Evolutionary conservation across 1,140 invertebrate genomes (phyloP), one percentile per base, ranked within the genome.

Genomic region (Drosophila jambulina): DNA sequence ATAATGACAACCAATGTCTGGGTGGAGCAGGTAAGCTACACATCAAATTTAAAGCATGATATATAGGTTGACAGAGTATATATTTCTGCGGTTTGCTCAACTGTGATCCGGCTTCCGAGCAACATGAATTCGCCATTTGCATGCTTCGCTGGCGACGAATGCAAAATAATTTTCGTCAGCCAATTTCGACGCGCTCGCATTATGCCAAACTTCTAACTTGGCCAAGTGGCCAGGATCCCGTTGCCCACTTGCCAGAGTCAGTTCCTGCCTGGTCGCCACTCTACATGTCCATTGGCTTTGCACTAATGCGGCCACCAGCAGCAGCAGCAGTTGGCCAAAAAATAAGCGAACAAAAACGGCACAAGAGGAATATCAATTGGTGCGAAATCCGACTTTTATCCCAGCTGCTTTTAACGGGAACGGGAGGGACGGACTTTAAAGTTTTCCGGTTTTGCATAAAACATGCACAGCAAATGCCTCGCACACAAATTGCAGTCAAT

Each of bases 1-100:
- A 98, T 99, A 91, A 98, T 99, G 98, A 99, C 98, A 88, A 98
- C 98, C 87, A 99, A 98, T 94, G 97, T 99, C 75, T 99, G 98
- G 98, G 96, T 99, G 80, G 97, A 98, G 94, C 98, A 98, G 96
- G 97, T 98, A 94, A 96, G 95, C 77, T 46, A 45, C 1, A 13
- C 34, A 15, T 23, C 17, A 25, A 36, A 13, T 21, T 19, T 15
- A 15, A 12, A 23, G 7, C n/a, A 17, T 23, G 58, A 70, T 42
- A 32, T 15, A 19, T 13, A 34, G 15, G n/a, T 25, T 17, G 1
- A 25, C n/a, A 46, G 5, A n/a, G n/a, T 34, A 43, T 17, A 48
- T 40, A 40, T 49, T 57, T 48, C n/a, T 60, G 59, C 38, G 32
- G 48, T 19, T 60, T 60, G 49, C 53, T 64, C 72, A 65, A 38